A percentile compares a stretch with the other conserved stretches of the same genome.
phyloP scores from a whole-genome alignment of 2,888 invertebrate genomes.

The Mechanitis mazaeus region DNA sequence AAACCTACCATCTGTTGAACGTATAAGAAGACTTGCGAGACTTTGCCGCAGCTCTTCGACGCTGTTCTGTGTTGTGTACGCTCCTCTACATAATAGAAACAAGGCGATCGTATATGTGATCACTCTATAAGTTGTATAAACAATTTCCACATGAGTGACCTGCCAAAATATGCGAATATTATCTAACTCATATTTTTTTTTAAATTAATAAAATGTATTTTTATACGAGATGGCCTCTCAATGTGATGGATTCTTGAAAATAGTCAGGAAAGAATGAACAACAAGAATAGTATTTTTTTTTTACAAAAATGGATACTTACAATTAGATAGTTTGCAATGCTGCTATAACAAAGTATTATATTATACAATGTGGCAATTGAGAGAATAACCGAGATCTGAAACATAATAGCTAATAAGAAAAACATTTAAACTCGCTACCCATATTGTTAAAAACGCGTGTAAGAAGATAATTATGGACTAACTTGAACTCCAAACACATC shows the following conservation, averaged over 20 bases:
- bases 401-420: background rate
- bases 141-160: background rate
- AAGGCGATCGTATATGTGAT: background rate
- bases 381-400: constrained; percentile 6
- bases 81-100: background rate
- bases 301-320: background rate
- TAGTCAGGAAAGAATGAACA: no score
- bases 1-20: constrained; percentile 2
- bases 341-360: constrained; percentile 15
- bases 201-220: no score
- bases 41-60: constrained; percentile 5
- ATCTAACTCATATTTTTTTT: no score
- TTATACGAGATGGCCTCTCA: no score
- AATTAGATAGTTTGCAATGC: background rate
- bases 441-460: no score
- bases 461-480: background rate
- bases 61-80: background rate
- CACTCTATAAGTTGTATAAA: background rate
- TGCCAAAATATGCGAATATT: no score
- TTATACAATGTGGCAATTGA: background rate
- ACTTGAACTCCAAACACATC: constrained; percentile 10
- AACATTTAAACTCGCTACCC: no score
- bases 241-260: no score
- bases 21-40: constrained; percentile 4
- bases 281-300: no score